phyloP scores from a whole-genome alignment of 2,888 invertebrate genomes.

The Hybos culiciformis region DNA sequence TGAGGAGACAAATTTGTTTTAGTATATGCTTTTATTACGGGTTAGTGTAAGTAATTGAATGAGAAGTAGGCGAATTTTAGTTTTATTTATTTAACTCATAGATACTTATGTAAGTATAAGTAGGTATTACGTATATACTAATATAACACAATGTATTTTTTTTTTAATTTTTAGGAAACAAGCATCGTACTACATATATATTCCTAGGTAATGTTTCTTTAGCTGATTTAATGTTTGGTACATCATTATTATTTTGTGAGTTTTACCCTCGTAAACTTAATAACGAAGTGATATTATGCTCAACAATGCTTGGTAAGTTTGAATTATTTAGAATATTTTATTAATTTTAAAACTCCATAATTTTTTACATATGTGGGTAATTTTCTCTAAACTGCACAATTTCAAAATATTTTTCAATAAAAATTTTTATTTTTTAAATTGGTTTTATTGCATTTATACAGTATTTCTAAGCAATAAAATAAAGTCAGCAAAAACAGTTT shows the following conservation, averaged over 20 bases:
- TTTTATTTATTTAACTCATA: too few relatives aligned
- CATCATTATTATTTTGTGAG: constrained; percentile 43
- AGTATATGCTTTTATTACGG: background rate
- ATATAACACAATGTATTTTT: background rate
- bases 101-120: background rate
- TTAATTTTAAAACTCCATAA: too few relatives aligned
- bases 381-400: too few relatives aligned
- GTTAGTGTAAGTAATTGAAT: background rate
- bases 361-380: too few relatives aligned
- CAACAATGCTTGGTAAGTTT: constrained; percentile 31
- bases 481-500: too few relatives aligned
- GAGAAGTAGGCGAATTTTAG: too few relatives aligned
- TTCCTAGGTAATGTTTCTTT: constrained; percentile 52
- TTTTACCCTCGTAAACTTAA: constrained; percentile 31
- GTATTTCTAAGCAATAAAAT: too few relatives aligned
- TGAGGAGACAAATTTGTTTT: background rate
- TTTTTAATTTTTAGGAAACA: constrained; percentile 36
- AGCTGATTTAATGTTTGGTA: constrained; percentile 47
- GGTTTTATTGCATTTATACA: too few relatives aligned
- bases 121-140: background rate
- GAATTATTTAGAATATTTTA: background rate
- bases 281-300: constrained; percentile 31
- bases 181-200: constrained; percentile 49
- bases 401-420: too few relatives aligned
- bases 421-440: too few relatives aligned